phyloP scores from a whole-genome alignment of 2,113 vertebrate species.

The Sinocyclocheilus grahami region DNA sequence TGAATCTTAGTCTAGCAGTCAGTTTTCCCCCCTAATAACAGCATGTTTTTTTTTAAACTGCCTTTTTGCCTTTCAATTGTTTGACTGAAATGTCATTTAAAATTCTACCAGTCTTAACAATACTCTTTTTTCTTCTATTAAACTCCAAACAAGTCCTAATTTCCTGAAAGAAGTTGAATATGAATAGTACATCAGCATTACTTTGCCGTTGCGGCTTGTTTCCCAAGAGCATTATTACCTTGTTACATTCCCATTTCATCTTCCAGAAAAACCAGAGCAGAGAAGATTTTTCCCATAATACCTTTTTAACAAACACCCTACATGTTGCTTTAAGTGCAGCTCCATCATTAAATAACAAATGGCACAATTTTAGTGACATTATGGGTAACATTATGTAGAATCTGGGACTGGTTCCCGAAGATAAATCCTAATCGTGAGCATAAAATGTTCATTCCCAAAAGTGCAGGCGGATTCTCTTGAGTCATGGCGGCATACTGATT shows the following conservation, averaged over 20 bases:
- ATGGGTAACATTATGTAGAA: neutral
- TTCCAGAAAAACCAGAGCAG: neutral
- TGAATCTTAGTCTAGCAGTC: neutral
- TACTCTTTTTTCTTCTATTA: neutral
- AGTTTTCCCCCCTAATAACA: neutral
- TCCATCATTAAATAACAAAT: conserved; percentile 8
- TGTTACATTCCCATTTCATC: neutral
- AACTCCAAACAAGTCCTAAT: neutral
- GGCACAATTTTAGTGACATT: conserved; percentile 1
- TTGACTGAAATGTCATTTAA: neutral
- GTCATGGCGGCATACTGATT: neutral
- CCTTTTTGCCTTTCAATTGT: neutral
- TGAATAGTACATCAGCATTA: neutral
- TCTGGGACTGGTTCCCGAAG: neutral
- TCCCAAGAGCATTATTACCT: conserved; percentile 26
- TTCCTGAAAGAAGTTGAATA: conserved; percentile 2
- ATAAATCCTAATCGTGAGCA: neutral
- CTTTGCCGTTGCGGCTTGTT: neutral
- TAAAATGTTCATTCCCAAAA: conserved; percentile 28
- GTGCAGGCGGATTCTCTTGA: neutral
- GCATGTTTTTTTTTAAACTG: neutral
- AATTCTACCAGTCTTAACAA: neutral
- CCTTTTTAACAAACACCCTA: conserved; percentile 1
- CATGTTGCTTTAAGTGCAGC: conserved; percentile 12
- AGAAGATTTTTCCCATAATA: neutral